These are phyloP conservation scores for Cydia strobilella DNA, from an alignment of 1,140 invertebrate species.

Conservation along the genomic window DNA sequence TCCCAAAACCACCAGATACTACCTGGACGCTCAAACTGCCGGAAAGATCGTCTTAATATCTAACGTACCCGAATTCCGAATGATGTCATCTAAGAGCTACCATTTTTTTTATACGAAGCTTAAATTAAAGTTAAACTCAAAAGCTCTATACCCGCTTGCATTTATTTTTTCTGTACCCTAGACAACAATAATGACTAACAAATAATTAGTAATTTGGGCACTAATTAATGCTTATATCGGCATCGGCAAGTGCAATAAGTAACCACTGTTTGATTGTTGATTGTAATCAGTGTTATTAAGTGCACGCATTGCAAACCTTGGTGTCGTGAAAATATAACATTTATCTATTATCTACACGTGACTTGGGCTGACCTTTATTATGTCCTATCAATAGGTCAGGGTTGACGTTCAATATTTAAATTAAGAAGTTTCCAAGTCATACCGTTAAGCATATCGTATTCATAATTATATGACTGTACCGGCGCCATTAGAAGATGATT, in stretches of 20 bases:
- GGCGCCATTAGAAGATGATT: not conserved
- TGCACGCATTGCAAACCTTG: slow-evolving; percentile 27
- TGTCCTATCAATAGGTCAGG: slow-evolving; percentile 23
- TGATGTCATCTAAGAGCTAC: no score
- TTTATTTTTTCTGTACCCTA: not conserved
- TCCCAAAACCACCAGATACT: no score
- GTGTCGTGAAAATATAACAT: not conserved
- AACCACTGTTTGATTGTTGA: slow-evolving; percentile 12
- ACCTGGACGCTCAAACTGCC: no score
- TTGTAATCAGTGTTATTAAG: slow-evolving; percentile 29
- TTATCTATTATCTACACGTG: slow-evolving; percentile 6
- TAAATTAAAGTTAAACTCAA: no score
- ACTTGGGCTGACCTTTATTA: slow-evolving; percentile 3
- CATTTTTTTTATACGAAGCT: no score
- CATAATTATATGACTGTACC: not conserved
- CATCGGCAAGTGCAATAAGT: not conserved
- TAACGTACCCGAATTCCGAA: no score
- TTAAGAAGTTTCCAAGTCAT: not conserved
- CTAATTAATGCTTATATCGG: no score
- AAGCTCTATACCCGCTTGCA: no score
- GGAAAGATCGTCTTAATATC: no score
- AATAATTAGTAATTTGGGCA: slow-evolving; percentile 12
- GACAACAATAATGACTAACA: not conserved
- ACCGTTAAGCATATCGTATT: not conserved
- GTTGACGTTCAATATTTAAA: not conserved